Evolutionary conservation across 2,888 invertebrate species (phyloP).

Genomic region (Polydrusus tereticollis): DNA sequence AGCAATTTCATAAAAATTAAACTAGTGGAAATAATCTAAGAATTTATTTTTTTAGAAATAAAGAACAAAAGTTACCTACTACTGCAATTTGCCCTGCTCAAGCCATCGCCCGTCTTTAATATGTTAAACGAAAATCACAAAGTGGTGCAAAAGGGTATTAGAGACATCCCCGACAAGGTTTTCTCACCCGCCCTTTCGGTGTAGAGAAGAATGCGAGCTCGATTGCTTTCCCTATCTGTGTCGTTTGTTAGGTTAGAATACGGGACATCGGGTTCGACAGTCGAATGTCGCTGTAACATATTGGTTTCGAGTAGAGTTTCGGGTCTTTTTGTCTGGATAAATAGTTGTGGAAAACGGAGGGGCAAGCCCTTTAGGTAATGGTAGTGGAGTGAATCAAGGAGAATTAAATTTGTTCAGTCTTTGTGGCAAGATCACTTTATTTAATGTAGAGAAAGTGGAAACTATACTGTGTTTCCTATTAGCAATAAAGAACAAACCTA

Average conservation of each 20-base stretch:
- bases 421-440: too few relatives aligned
- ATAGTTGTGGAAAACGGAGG: slow-evolving; percentile 4
- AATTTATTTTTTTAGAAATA: too few relatives aligned
- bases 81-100: slow-evolving; percentile 27
- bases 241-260: slow-evolving; percentile 66
- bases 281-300: slow-evolving; percentile 67
- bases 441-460: too few relatives aligned
- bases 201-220: slow-evolving; percentile 67
- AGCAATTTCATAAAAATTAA: too few relatives aligned
- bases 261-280: slow-evolving; percentile 68
- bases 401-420: neutral
- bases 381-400: neutral
- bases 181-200: slow-evolving; percentile 66
- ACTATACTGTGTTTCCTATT: too few relatives aligned
- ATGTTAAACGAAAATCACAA: slow-evolving; percentile 40
- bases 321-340: slow-evolving; percentile 8
- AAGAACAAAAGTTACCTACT: too few relatives aligned
- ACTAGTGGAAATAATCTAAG: too few relatives aligned
- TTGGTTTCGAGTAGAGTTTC: slow-evolving; percentile 54
- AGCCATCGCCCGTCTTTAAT: slow-evolving; percentile 38
- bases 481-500: too few relatives aligned
- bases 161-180: slow-evolving; percentile 57
- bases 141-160: slow-evolving; percentile 42
- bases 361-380: slow-evolving; percentile 14
- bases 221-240: slow-evolving; percentile 64